A percentile compares a stretch with the other conserved stretches of the same genome.
Conservation (phyloP, 2,113 vertebrate species). For the Carettochelys insculpta region DNA sequence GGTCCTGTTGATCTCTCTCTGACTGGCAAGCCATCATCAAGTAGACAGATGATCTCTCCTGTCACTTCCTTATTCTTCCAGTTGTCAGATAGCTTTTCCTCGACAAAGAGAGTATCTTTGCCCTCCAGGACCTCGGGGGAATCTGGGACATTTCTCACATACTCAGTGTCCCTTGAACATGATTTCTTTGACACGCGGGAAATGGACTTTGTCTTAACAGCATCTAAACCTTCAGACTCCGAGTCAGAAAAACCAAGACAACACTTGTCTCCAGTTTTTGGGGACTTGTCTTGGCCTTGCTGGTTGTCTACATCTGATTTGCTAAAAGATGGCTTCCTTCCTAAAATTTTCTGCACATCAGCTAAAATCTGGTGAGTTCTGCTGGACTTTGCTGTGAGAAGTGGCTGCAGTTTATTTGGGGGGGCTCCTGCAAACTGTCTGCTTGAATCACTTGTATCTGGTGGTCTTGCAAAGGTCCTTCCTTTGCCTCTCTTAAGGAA, state of each 20-base stretch:
- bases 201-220: background rate
- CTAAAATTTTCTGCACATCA: slow-evolving; percentile 46
- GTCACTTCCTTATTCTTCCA: background rate
- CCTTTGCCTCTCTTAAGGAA: slow-evolving; percentile 34
- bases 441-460: background rate
- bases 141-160: background rate
- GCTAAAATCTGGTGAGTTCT: slow-evolving; percentile 35
- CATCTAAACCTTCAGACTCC: slow-evolving; percentile 32
- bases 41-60: background rate
- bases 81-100: background rate
- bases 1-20: background rate
- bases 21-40: background rate
- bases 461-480: background rate
- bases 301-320: slow-evolving; percentile 4
- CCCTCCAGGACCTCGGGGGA: background rate
- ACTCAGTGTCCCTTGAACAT: background rate
- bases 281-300: background rate
- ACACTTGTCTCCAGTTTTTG: background rate
- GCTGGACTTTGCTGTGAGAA: slow-evolving; percentile 36
- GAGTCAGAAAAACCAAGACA: slow-evolving; percentile 49
- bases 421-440: background rate
- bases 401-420: slow-evolving; percentile 41
- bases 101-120: background rate
- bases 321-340: background rate
- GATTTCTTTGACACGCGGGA: background rate